Evolutionary conservation across 2,113 vertebrate genomes (phyloP).

Genomic region (Collichthys lucidus): DNA sequence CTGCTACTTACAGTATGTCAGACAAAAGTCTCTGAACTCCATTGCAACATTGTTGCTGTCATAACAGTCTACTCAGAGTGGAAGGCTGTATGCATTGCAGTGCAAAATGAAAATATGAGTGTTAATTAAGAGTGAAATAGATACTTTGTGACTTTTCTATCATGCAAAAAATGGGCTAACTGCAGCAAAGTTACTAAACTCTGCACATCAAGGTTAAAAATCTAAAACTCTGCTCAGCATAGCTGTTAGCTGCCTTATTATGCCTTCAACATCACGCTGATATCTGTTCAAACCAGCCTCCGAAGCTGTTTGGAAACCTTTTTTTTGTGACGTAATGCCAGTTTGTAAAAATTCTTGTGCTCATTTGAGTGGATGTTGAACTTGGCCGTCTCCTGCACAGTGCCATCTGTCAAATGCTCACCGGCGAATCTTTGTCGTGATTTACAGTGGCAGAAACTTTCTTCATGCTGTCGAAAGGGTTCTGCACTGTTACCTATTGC

Average conservation of each 20-base stretch:
- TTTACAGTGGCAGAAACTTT: slow-evolving; percentile 36
- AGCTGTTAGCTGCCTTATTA: not conserved
- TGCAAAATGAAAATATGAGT: no score
- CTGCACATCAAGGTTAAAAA: not conserved
- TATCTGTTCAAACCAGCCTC: not conserved
- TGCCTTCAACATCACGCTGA: not conserved
- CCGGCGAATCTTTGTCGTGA: slow-evolving; percentile 6
- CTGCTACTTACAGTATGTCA: no score
- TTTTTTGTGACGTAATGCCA: not conserved
- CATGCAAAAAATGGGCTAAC: not conserved
- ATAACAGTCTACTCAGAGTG: no score
- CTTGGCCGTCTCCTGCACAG: slow-evolving; percentile 3
- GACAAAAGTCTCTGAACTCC: no score
- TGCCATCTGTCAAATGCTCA: slow-evolving; percentile 35
- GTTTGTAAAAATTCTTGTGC: slow-evolving; percentile 26
- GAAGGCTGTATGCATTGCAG: no score
- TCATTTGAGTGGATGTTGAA: slow-evolving; percentile 37
- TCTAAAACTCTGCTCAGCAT: not conserved
- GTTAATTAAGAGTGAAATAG: not conserved
- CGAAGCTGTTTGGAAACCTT: not conserved
- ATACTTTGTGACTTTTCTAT: not conserved
- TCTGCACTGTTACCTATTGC: slow-evolving; percentile 26
- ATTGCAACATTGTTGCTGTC: no score
- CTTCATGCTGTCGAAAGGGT: slow-evolving; percentile 22
- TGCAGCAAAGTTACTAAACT: not conserved